A percentile compares a stretch with the other conserved stretches of the same genome.
phyloP scores from a whole-genome alignment of 64 coral and sea anemone species.

The Montipora cactus region DNA sequence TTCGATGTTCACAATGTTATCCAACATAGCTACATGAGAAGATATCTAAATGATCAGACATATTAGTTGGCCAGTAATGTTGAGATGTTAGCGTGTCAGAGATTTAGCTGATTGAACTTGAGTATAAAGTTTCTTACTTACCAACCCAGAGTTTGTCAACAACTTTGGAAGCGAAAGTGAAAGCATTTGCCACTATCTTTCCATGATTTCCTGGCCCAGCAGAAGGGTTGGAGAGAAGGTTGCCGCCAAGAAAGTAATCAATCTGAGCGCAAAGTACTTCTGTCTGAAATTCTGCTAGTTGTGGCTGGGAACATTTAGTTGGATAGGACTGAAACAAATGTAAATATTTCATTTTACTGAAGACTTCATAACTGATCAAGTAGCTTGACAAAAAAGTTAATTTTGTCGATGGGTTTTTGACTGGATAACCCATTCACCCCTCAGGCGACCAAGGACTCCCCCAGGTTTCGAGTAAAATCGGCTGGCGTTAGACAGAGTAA shows the following conservation, averaged over 20 bases:
- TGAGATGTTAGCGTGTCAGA: too few species aligned
- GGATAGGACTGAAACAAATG: constrained; percentile 73
- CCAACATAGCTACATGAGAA: too few species aligned
- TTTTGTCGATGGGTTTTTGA: too few species aligned
- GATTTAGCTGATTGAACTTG: too few species aligned
- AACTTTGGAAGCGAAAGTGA: constrained; percentile 91
- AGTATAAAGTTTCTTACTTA: constrained; percentile 4
- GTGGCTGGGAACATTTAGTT: constrained; percentile 40
- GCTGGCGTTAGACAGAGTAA: neutral
- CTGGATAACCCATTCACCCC: too few species aligned
- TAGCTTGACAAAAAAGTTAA: too few species aligned
- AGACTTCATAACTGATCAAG: too few species aligned
- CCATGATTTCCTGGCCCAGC: constrained; percentile 85
- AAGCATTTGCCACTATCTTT: constrained; percentile 89
- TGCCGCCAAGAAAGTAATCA: constrained; percentile 95
- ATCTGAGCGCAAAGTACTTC: constrained; percentile 92
- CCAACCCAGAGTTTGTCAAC: constrained; percentile 97
- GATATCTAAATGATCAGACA: too few species aligned
- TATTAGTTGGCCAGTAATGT: too few species aligned
- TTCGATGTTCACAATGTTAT: too few species aligned
- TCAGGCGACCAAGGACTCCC: too few species aligned
- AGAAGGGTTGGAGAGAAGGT: constrained; percentile 92
- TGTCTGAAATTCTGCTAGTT: constrained; percentile 93
- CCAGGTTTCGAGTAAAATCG: neutral
- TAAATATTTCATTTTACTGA: too few species aligned